phyloP scores from a whole-genome alignment of 2,113 vertebrate genomes.

The Carlito syrichta region DNA sequence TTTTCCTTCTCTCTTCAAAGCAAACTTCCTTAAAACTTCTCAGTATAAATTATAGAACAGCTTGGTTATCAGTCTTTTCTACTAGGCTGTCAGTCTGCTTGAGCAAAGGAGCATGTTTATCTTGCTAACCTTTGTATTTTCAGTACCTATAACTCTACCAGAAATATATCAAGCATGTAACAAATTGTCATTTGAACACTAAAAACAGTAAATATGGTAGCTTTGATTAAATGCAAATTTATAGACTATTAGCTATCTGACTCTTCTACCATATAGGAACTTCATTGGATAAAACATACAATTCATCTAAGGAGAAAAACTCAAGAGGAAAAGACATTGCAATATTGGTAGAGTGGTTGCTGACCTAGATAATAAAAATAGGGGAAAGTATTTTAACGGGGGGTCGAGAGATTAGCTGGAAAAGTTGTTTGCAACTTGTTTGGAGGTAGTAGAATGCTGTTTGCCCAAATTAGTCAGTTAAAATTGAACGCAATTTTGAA shows the following conservation, averaged over 20 bases:
- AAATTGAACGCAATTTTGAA: neutral
- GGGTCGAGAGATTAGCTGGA: neutral
- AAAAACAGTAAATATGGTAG: neutral
- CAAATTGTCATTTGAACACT: neutral
- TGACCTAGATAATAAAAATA: neutral
- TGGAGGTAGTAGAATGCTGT: neutral
- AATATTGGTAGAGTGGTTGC: neutral
- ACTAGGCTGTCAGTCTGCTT: accelerated
- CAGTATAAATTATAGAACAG: neutral
- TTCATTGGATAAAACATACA: neutral
- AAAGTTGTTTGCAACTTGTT: neutral
- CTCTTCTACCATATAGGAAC: neutral
- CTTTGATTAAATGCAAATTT: neutral
- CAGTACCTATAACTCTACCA: neutral
- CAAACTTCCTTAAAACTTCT: neutral
- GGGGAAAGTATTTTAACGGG: neutral
- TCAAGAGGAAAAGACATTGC: neutral
- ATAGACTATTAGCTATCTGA: neutral
- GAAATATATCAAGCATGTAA: neutral
- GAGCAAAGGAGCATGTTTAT: neutral
- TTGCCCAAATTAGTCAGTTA: neutral
- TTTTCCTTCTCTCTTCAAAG: neutral
- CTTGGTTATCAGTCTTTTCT: neutral
- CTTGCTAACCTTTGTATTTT: neutral
- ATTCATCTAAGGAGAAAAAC: neutral